A percentile compares a stretch with the other conserved stretches of the same genome.
Conservation (phyloP, 2,888 invertebrate species). For the Ceramica pisi region DNA sequence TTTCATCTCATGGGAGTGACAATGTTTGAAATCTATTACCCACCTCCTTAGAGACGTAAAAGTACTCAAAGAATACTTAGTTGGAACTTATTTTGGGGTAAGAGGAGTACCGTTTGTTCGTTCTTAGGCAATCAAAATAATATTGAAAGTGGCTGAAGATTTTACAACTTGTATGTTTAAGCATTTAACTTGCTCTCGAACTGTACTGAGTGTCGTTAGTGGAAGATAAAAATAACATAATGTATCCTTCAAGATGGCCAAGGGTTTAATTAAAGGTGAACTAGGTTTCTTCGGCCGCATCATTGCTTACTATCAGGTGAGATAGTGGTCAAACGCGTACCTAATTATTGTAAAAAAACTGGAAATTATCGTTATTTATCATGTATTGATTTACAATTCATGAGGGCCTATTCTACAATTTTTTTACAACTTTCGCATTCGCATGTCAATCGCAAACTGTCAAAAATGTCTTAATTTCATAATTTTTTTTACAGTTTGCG, state of each 20-base stretch:
- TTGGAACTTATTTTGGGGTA: conserved; percentile 1
- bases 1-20: conserved; percentile 11
- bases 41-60: conserved; percentile 14
- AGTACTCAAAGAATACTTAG: conserved; percentile 37
- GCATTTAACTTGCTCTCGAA: neutral
- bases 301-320: too few species aligned
- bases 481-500: too few species aligned
- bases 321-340: too few species aligned
- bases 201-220: neutral
- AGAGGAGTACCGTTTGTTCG: conserved; percentile 7
- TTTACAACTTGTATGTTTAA: neutral
- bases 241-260: neutral
- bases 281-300: too few species aligned
- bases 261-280: neutral
- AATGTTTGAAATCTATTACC: conserved; percentile 38
- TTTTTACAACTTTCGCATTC: too few species aligned
- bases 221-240: neutral
- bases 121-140: conserved; percentile 13
- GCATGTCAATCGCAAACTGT: too few species aligned
- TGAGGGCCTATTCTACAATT: too few species aligned
- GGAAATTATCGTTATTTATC: too few species aligned
- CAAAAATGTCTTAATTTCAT: too few species aligned
- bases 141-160: conserved; percentile 8
- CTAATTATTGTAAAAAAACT: too few species aligned
- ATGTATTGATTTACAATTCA: too few species aligned